phyloP scores from a whole-genome alignment of 2,797 vertebrate genomes.

The Eutrigla gurnardus region DNA sequence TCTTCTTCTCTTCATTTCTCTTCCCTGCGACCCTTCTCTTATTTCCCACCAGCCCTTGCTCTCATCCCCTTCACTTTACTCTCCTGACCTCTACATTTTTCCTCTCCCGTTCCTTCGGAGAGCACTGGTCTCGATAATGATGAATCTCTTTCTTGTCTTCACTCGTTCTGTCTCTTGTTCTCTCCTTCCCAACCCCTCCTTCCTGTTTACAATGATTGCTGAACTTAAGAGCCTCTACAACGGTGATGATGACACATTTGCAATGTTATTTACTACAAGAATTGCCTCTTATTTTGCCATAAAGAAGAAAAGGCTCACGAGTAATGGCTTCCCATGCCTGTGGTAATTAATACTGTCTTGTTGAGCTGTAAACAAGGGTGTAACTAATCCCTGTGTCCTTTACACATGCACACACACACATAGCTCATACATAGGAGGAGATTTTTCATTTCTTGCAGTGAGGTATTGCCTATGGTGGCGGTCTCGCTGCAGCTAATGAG shows the following conservation, averaged over 20 bases:
- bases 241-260: conserved; percentile 10
- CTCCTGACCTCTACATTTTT: conserved; percentile 22
- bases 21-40: conserved; percentile 13
- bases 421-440: conserved; percentile 24
- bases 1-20: conserved; percentile 13
- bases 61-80: conserved; percentile 20
- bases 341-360: conserved; percentile 36
- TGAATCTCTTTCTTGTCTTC: neutral
- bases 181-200: neutral
- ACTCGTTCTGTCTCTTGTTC: neutral
- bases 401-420: conserved; percentile 17
- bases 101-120: neutral
- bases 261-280: conserved; percentile 8
- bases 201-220: neutral
- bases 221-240: neutral
- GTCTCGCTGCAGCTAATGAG: conserved; percentile 61
- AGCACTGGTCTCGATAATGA: conserved; percentile 6
- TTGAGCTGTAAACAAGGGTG: conserved; percentile 43
- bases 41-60: conserved; percentile 23
- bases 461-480: conserved; percentile 57
- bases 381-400: conserved; percentile 56
- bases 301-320: neutral
- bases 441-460: conserved; percentile 49
- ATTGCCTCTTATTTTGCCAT: neutral
- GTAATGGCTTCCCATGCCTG: conserved; percentile 10